phyloP scores from a whole-genome alignment of 2,888 invertebrate species.

The Ochlodes sylvanus region DNA sequence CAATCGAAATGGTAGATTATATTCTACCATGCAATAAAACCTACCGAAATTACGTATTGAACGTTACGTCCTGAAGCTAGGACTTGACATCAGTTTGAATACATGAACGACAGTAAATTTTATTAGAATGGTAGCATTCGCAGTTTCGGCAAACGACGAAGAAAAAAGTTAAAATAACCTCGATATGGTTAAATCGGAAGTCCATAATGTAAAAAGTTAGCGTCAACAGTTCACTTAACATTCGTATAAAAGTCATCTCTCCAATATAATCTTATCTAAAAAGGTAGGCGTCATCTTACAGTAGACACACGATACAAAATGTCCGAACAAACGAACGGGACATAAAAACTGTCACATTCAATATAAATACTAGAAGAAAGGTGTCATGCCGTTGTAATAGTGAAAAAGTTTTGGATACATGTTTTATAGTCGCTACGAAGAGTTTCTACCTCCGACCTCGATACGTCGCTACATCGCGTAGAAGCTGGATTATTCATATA shows the following conservation, averaged over 20 bases:
- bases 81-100: background rate
- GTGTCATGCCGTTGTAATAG: constrained; percentile 69
- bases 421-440: constrained; percentile 70
- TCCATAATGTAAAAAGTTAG: constrained; percentile 78
- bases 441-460: constrained; percentile 52
- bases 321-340: constrained; percentile 63
- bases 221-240: constrained; percentile 83
- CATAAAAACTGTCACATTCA: constrained; percentile 67
- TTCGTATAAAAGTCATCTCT: constrained; percentile 84
- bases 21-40: constrained; percentile 24
- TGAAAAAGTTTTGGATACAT: constrained; percentile 74
- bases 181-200: constrained; percentile 80
- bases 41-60: constrained; percentile 7
- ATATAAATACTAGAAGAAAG: constrained; percentile 58
- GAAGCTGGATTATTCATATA: constrained; percentile 64
- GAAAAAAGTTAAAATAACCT: constrained; percentile 54
- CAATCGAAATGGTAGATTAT: constrained; percentile 16
- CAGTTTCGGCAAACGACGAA: constrained; percentile 29
- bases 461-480: constrained; percentile 61
- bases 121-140: constrained; percentile 15
- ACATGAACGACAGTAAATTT: constrained; percentile 17
- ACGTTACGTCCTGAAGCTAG: background rate
- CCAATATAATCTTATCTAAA: constrained; percentile 83
- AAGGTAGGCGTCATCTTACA: constrained; percentile 78
- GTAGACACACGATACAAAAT: constrained; percentile 72